A percentile compares a stretch with the other conserved stretches of the same genome.
phyloP scores from a whole-genome alignment of 2,113 vertebrate genomes.

The Vulpes ferrilata region DNA sequence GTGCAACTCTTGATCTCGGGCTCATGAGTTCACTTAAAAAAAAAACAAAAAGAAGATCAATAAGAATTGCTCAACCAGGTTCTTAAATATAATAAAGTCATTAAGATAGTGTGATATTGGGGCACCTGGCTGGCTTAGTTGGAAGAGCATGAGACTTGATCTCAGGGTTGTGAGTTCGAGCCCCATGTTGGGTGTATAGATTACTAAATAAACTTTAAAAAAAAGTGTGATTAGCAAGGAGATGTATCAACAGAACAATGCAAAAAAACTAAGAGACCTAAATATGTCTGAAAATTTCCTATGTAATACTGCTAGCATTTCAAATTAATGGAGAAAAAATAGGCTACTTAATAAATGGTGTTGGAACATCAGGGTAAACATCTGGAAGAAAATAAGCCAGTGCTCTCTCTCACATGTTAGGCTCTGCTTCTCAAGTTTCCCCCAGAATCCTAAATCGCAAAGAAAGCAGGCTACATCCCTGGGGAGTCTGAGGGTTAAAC shows the following conservation, averaged over 20 bases:
- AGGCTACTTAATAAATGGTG: not conserved
- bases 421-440: not conserved
- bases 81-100: not conserved
- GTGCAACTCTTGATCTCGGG: too few relatives aligned
- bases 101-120: not conserved
- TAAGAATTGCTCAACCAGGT: not conserved
- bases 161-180: not conserved
- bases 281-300: not conserved
- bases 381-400: not conserved
- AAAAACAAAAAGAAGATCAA: not conserved
- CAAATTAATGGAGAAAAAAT: not conserved
- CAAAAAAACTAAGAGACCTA: not conserved
- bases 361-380: not conserved
- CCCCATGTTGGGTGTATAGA: not conserved
- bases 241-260: not conserved
- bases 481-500: not conserved
- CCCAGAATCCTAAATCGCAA: not conserved
- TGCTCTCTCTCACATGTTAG: too few relatives aligned
- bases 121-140: not conserved
- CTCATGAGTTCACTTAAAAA: too few relatives aligned
- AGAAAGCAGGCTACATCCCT: not conserved
- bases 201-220: not conserved
- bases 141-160: not conserved
- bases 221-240: not conserved
- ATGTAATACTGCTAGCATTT: not conserved